A percentile compares a stretch with the other conserved stretches of the same genome.
Conservation (phyloP, 2,888 invertebrate genomes). For the Ophion ventricosus region DNA sequence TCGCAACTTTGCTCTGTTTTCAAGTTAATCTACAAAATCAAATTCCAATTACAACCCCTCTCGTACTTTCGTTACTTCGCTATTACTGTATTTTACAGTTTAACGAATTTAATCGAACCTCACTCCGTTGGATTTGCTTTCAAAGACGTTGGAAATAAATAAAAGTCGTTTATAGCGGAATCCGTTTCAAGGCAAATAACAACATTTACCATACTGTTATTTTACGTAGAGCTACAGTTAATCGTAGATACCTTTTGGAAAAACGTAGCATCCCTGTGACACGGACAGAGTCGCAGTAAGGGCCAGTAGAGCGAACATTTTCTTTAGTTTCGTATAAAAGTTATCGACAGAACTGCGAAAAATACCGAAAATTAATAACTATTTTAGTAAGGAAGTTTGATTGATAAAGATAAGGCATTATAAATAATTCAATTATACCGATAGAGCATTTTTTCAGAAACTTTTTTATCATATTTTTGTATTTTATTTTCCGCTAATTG, state of each 20-base stretch:
- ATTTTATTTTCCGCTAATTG: not conserved
- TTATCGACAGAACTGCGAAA: conserved; percentile 73
- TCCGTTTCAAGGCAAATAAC: not conserved
- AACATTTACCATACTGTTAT: not conserved
- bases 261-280: conserved; percentile 80
- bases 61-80: not conserved
- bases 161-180: not conserved
- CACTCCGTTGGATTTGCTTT: not conserved
- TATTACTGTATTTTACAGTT: not conserved
- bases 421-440: not conserved
- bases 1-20: not conserved
- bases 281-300: conserved; percentile 75
- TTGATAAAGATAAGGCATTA: not conserved
- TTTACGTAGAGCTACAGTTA: conserved; percentile 5
- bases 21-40: not conserved
- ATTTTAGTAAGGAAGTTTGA: not conserved
- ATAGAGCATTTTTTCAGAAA: not conserved
- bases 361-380: conserved; percentile 54
- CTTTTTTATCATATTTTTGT: not conserved
- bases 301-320: conserved; percentile 76
- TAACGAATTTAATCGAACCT: not conserved
- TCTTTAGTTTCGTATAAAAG: conserved; percentile 62
- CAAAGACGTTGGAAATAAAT: not conserved
- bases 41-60: not conserved
- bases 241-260: conserved; percentile 78